Conservation (phyloP, 1,140 invertebrate species). For the Drosophila nigromelanica region DNA sequence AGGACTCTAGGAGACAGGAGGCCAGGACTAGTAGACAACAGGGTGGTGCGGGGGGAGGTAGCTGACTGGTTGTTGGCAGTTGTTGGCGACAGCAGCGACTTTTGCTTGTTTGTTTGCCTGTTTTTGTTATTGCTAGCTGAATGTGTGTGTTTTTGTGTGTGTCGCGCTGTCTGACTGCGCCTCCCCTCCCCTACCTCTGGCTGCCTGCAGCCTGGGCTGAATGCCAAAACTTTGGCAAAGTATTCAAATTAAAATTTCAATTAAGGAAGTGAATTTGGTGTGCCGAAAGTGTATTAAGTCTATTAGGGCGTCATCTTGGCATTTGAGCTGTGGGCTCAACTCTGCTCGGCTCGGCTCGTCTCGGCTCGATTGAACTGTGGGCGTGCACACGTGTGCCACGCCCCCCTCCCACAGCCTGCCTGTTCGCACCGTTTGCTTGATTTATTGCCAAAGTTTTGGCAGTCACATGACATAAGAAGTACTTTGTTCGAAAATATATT, state of each 20-base stretch:
- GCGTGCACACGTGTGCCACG: conserved; percentile 51
- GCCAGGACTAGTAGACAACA: neutral
- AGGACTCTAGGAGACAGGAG: conserved; percentile 22
- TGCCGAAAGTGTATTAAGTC: conserved; percentile 82
- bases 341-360: conserved; percentile 17
- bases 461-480: conserved; percentile 80
- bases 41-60: neutral
- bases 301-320: conserved; percentile 77
- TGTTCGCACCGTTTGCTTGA: conserved; percentile 70
- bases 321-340: conserved; percentile 59
- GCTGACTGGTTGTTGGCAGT: conserved; percentile 22
- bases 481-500: conserved; percentile 74
- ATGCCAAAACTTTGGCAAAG: conserved; percentile 81
- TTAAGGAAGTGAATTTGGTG: conserved; percentile 82
- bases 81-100: conserved; percentile 49
- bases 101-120: conserved; percentile 68
- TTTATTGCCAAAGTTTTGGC: conserved; percentile 80
- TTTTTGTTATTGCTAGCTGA: conserved; percentile 67
- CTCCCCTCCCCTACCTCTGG: neutral
- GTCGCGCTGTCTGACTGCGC: conserved; percentile 7
- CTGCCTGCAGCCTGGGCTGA: conserved; percentile 49
- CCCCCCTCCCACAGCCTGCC: conserved; percentile 69
- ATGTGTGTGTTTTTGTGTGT: conserved; percentile 6
- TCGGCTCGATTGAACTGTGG: conserved; percentile 39
- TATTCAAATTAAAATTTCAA: conserved; percentile 83